Base-by-base conservation (phyloP, 1,140 invertebrate genomes). In the Drosophila varians region DNA sequence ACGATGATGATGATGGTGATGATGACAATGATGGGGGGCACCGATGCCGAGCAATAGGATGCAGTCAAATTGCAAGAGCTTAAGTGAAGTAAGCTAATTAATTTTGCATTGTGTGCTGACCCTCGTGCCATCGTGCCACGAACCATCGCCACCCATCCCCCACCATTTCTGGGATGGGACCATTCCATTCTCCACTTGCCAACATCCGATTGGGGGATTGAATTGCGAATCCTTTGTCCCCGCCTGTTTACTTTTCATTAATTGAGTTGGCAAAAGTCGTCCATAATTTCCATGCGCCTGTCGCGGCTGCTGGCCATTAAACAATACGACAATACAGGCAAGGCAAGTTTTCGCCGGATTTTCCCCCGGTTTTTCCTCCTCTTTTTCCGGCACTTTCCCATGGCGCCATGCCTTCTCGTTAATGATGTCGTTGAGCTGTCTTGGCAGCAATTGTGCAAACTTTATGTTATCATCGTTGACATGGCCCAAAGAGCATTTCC, bases 11-110 rank as follows among this genome's bases (percentile, higher is more conserved):
- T 4, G 48, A 25, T 11, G 31, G 52, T 26, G 18, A 31, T 8
- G 40, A 58, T 26, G 45, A 19, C 11, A n/a, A 6, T 9, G 14
- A 26, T 45, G 36, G 12, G n/a, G 3, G 9, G n/a, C 28, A 2
- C 4, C n/a, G 28, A 31, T 31, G 28, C n/a, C 28, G 28, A 31
- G 25, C 42, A 66, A 66, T 66, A 66, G 62, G 79, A 78, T 84
- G 75, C 80, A 87, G 65, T 82, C 83, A 75, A 87, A 88, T 87
- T 87, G 82, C 82, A 56, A 74, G 64, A 77, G 82, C 86, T 87
- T 87, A 87, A 87, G 70, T 70, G 82, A 87, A 87, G 82, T 87
- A 82, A 87, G 82, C 82, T 87, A 87, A 87, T 87, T 87, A 87
- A 87, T 87, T 87, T 87, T 87, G 83, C 77, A 87, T 87, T 87